Conservation (phyloP, 2,113 vertebrate genomes). For the Sapajus apella region DNA sequence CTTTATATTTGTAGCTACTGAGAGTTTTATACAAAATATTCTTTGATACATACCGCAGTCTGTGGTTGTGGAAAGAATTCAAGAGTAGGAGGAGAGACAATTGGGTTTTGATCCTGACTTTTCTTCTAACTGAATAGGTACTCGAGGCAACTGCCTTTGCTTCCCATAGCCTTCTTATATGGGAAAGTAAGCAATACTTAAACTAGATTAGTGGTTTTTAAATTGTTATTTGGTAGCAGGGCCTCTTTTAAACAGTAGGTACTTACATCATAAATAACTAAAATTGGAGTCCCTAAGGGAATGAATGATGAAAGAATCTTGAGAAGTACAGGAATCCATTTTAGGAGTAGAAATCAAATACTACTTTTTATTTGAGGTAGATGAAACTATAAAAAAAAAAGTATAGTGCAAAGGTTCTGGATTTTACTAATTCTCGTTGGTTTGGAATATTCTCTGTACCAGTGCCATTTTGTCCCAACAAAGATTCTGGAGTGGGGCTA, state of each 20-base stretch:
- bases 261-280: neutral
- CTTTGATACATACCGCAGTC: neutral
- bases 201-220: neutral
- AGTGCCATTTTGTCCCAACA: neutral
- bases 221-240: neutral
- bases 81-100: neutral
- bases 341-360: neutral
- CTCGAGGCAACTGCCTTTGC: neutral
- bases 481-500: neutral
- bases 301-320: neutral
- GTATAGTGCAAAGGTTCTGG: neutral
- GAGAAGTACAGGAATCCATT: neutral
- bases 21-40: neutral
- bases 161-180: neutral
- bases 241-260: neutral
- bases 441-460: neutral
- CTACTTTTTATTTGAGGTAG: neutral
- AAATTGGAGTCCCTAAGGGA: neutral
- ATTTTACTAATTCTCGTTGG: neutral
- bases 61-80: neutral
- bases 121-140: neutral
- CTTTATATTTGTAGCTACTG: neutral
- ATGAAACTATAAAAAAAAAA: neutral
- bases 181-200: neutral
- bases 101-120: neutral